Base-by-base conservation (phyloP, 2,797 vertebrate genomes). In the Phaenicophaeus curvirostris region DNA sequence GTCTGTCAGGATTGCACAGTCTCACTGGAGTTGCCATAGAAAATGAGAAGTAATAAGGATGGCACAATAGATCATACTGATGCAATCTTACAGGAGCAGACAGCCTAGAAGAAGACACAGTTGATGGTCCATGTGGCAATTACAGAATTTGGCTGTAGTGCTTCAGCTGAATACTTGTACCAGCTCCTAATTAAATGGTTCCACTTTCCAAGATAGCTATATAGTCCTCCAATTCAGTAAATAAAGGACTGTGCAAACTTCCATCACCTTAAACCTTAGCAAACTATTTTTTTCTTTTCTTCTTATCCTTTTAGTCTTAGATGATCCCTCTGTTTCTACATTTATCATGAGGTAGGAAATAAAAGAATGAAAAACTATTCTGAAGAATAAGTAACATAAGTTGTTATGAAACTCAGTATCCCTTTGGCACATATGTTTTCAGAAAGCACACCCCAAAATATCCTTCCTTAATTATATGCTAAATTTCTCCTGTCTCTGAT, bases 81-180 rank as follows among this genome's bases (percentile, higher is more conserved):
- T 63, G 82, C 55, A 92, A 35, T 75, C 81, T 94, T 94, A 92
- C 27, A 90, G 68, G 66, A 95, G 85, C 81, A 91, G 94, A 89
- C 93, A 95, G 91, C 85, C 80, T 79, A 94, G 91, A 89, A 86
- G 92, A 77, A 66, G 66, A 77, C 80, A 85, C 72, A 79, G 92
- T 91, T 94, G 92, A 96, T 95, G 94, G 57, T 96, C 95, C 87
- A 90, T 93, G 92, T 95, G 92, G 92, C 93, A 96, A 91, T 93
- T 95, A 92, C 89, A 87, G 92, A 90, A 85, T 95, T 96, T 95
- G 94, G 75, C 83, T 91, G 87, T 75, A 96, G 74, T 83, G 89
- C 94, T 91, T 95, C 0, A 5, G 65, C 51, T 94, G 94, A 96
- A 85, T 94, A 89, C 83, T 91, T 91, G 89, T 87, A 94, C 84